These are phyloP conservation scores for Eupristina koningsbergeri DNA, from an alignment of 1,140 invertebrate species.

Conservation along the genomic window DNA sequence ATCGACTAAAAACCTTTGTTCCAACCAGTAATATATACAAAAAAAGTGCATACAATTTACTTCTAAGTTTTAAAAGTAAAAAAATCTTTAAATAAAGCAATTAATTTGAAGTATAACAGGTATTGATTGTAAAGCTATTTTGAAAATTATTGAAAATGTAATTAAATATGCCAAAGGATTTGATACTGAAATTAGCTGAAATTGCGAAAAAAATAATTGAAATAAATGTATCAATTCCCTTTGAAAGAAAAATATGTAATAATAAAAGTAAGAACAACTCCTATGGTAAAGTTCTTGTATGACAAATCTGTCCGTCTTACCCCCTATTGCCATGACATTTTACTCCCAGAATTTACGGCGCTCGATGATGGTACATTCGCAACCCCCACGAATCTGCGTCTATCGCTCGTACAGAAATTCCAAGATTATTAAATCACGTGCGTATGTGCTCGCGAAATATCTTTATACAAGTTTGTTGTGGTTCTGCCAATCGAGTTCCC, in stretches of 20 bases:
- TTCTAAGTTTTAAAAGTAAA: too few species aligned
- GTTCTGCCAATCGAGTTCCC: constrained; percentile 15
- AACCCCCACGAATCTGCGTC: background rate
- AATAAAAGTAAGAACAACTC: too few species aligned
- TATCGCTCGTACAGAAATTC: background rate
- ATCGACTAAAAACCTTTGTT: too few species aligned
- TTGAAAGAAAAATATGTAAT: too few species aligned
- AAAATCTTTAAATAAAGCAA: too few species aligned
- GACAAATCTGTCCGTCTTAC: constrained; percentile 27
- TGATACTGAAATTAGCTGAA: background rate
- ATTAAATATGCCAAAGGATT: background rate
- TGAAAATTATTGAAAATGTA: too few species aligned
- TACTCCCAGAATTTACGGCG: constrained; percentile 16
- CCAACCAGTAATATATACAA: too few species aligned
- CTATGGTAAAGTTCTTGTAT: too few species aligned
- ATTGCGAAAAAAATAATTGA: background rate
- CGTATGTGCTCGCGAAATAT: background rate
- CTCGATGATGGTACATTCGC: background rate
- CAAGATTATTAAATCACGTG: constrained; percentile 15
- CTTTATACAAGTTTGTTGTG: constrained; percentile 23
- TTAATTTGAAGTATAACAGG: too few species aligned
- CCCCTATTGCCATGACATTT: background rate
- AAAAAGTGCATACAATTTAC: too few species aligned
- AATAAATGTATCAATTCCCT: background rate
- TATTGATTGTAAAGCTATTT: too few species aligned